Percentiles rank a stretch among this genome's conserved stretches.
Evolutionary conservation across 2,113 vertebrate genomes (phyloP).

Genomic region (Pluvianellus socialis): DNA sequence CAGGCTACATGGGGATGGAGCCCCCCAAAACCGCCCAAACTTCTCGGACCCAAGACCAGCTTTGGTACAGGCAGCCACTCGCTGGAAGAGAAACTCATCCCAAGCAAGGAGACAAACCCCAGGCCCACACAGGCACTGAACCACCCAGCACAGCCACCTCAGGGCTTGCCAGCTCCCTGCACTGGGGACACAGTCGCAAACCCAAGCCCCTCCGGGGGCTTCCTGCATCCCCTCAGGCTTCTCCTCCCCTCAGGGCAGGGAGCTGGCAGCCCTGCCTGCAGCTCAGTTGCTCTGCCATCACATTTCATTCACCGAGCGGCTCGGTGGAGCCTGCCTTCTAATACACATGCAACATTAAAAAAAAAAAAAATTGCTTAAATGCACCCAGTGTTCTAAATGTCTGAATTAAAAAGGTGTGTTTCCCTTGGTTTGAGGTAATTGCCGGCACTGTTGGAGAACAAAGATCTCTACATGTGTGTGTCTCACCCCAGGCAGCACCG

Average conservation of each 20-base stretch:
- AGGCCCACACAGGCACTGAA: background rate
- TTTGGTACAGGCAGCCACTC: background rate
- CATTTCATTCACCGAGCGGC: background rate
- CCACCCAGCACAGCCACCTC: background rate
- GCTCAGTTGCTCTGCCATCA: background rate
- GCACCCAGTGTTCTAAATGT: background rate
- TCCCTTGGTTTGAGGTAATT: background rate
- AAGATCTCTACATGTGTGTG: background rate
- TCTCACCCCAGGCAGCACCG: background rate
- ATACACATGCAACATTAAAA: background rate
- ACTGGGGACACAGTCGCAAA: fast-evolving
- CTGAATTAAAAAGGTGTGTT: background rate
- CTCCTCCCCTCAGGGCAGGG: background rate
- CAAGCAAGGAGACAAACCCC: background rate
- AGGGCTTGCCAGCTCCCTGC: background rate
- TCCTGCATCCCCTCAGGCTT: background rate
- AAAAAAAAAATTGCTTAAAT: conserved; percentile 25
- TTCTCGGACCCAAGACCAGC: background rate
- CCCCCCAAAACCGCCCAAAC: background rate
- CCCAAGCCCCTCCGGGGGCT: background rate
- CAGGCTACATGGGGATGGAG: fast-evolving
- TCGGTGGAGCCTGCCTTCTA: background rate
- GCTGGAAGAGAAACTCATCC: background rate
- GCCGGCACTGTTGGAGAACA: background rate
- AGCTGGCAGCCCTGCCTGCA: background rate